These are phyloP conservation scores for Enoplosus armatus DNA, from an alignment of 2,797 vertebrate species.

Conservation along the genomic window DNA sequence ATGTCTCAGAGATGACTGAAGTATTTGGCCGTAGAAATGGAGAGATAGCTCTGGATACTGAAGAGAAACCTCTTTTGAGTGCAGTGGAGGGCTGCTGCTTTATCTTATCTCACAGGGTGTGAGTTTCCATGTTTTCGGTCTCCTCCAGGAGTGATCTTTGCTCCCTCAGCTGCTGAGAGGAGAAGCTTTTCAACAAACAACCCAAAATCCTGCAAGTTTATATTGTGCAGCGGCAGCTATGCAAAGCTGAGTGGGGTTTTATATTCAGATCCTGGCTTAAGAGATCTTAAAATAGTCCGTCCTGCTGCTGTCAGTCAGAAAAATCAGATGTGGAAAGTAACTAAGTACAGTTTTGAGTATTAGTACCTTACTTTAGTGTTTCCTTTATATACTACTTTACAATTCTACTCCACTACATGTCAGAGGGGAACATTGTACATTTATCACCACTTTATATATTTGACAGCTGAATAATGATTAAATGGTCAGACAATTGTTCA, in stretches of 20 bases:
- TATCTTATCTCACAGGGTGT: slow-evolving; percentile 60
- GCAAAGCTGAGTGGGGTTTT: background rate
- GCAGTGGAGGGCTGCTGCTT: slow-evolving; percentile 37
- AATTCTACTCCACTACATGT: background rate
- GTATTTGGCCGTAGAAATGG: slow-evolving; percentile 42
- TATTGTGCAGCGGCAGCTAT: slow-evolving; percentile 4
- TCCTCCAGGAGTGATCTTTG: slow-evolving; percentile 43
- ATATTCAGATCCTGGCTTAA: slow-evolving; percentile 13
- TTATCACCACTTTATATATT: background rate
- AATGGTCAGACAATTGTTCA: too few species aligned
- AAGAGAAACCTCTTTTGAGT: slow-evolving; percentile 11
- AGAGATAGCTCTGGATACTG: slow-evolving; percentile 27
- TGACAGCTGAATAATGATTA: background rate
- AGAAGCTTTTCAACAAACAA: slow-evolving; percentile 45
- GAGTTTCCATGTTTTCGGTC: slow-evolving; percentile 46
- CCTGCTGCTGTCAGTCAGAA: slow-evolving; percentile 10
- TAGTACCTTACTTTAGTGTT: background rate
- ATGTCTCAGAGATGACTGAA: slow-evolving; percentile 54
- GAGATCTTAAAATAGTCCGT: background rate
- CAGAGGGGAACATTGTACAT: background rate
- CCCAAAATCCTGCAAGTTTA: slow-evolving; percentile 19
- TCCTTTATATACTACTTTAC: background rate
- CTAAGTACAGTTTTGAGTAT: background rate
- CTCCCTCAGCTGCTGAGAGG: slow-evolving; percentile 27
- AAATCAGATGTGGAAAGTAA: background rate